Percentiles rank a stretch among this genome's conserved stretches.
phyloP scores from a whole-genome alignment of 2,888 invertebrate species.

The Cremastinae sp. region DNA sequence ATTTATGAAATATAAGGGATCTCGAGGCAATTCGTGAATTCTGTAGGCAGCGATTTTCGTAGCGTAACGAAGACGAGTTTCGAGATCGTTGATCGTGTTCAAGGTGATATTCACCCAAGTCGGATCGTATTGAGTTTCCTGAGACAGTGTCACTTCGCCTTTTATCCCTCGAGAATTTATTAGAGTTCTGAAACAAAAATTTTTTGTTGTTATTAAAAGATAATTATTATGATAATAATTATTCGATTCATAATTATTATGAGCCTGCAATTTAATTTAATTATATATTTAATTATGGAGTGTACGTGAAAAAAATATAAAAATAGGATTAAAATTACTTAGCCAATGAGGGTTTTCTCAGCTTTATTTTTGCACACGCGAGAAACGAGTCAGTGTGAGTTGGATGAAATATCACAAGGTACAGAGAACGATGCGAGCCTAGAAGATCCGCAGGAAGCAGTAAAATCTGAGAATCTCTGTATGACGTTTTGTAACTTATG shows the following conservation, averaged over 20 bases:
- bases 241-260: too few relatives aligned
- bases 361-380: slow-evolving; percentile 91
- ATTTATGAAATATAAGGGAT: slow-evolving; percentile 81
- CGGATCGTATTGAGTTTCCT: slow-evolving; percentile 91
- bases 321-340: slow-evolving; percentile 83
- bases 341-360: slow-evolving; percentile 84
- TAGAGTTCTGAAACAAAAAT: slow-evolving; percentile 83
- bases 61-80: slow-evolving; percentile 87
- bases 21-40: slow-evolving; percentile 87
- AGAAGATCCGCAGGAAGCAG: slow-evolving; percentile 87
- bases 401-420: slow-evolving; percentile 90
- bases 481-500: slow-evolving; percentile 83
- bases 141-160: slow-evolving; percentile 89
- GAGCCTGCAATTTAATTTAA: too few relatives aligned
- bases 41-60: slow-evolving; percentile 87
- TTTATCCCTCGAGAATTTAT: slow-evolving; percentile 90
- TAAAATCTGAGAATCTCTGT: slow-evolving; percentile 87
- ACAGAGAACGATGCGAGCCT: slow-evolving; percentile 88
- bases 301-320: slow-evolving; percentile 14
- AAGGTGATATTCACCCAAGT: slow-evolving; percentile 89
- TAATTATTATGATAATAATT: too few relatives aligned
- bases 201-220: too few relatives aligned
- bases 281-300: too few relatives aligned
- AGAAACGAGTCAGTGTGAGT: slow-evolving; percentile 88
- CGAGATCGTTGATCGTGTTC: slow-evolving; percentile 84